A percentile compares a stretch with the other conserved stretches of the same genome.
phyloP scores from a whole-genome alignment of 2,888 invertebrate genomes.

The Tipula helvola region DNA sequence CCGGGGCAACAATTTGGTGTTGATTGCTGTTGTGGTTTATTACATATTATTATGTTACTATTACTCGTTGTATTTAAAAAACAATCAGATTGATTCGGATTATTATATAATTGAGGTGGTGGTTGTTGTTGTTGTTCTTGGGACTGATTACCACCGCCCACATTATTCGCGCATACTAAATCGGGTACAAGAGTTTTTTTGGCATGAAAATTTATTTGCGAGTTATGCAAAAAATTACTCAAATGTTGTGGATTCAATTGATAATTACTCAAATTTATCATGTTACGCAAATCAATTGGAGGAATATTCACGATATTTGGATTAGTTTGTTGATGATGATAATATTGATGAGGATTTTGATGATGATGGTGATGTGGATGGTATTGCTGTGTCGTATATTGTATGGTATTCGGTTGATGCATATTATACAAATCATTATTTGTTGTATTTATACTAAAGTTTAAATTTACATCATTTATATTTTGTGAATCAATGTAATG shows the following conservation, averaged over 20 bases:
- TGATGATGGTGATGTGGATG: constrained; percentile 16
- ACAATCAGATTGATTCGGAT: neutral
- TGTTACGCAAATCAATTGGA: constrained; percentile 16
- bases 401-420: constrained; percentile 14
- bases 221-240: constrained; percentile 18
- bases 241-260: constrained; percentile 18
- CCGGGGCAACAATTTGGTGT: neutral
- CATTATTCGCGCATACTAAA: neutral
- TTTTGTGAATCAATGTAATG: constrained; percentile 5
- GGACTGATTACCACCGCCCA: neutral
- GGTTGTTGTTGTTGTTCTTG: neutral
- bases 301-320: constrained; percentile 13
- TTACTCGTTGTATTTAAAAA: neutral
- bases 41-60: neutral
- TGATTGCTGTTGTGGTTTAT: neutral
- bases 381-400: constrained; percentile 15
- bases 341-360: constrained; percentile 14
- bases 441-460: constrained; percentile 14
- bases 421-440: constrained; percentile 15
- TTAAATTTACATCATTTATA: constrained; percentile 14
- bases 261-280: constrained; percentile 18
- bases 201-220: constrained; percentile 18
- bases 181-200: constrained; percentile 16
- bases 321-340: constrained; percentile 13
- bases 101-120: neutral